Base-by-base conservation (phyloP, 1,140 invertebrate genomes). In the Scaptodrosophila lebanonensis region DNA sequence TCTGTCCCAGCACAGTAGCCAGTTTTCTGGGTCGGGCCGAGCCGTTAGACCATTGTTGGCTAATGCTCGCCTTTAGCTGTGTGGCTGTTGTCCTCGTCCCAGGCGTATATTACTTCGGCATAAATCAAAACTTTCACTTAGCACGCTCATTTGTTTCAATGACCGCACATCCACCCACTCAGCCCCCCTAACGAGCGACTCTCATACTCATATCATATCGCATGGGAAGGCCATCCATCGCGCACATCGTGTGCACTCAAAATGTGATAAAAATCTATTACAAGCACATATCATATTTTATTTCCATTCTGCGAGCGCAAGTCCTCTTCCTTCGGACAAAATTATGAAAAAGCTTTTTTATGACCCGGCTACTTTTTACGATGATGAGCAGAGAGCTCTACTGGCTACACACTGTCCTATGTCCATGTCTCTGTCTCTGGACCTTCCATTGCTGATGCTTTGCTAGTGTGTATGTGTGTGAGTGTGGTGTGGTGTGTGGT, bases 311-410 rank as follows among this genome's bases (percentile, higher is more conserved):
- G 32, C n/a, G n/a, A n/a, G 43, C 38, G 30, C 58, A 58, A 49
- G 63, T 62, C 35, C 50, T 27, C 40, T 30, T 33, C 17, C 9
- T 11, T 30, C 15, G 33, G 43, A 40, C 35, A 61, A 82, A 82
- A 82, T 82, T 82, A 82, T 82, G 75, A 82, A 82, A 82, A 82
- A 82, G 75, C 75, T 82, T 82, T 82, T 82, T 82, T 82, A 82
- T 75, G 57, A 70, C 66, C 58, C 54, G 50, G 47, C 53, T 70
- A 29, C 51, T 82, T 82, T 82, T 82, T 82, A 79, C 64, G 73
- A 82, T 66, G 75, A 70, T 70, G 69, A 70, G 49, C 47, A 33
- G 40, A 17, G 50, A 61, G 43, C 45, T 22, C 45, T 32, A 29
- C 17, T 17, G 49, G 18, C 33, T 52, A 53, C 29, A n/a, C 8